Percentiles rank a stretch among this genome's conserved stretches.
Conservation (phyloP, 37 sponge, comb jelly and placozoan genomes). For the Geodia barretti region DNA sequence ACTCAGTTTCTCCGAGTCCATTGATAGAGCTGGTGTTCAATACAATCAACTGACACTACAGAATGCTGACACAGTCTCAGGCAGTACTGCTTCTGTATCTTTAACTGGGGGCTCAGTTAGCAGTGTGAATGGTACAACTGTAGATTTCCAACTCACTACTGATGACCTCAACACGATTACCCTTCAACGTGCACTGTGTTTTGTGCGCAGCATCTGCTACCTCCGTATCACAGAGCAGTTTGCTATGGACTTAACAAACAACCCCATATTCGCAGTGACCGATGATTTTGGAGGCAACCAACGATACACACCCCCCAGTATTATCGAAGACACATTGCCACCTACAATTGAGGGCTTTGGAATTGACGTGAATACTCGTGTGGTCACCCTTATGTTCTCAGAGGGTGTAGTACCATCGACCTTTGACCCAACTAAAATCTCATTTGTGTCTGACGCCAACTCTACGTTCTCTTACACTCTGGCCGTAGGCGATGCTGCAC, state of each 20-base stretch:
- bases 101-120: slow-evolving; percentile 46
- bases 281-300: not conserved
- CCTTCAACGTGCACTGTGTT: slow-evolving; percentile 28
- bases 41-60: slow-evolving; percentile 47
- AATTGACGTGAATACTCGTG: slow-evolving; percentile 66
- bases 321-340: slow-evolving; percentile 46
- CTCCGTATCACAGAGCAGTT: slow-evolving; percentile 44
- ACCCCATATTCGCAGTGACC: slow-evolving; percentile 29
- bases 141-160: slow-evolving; percentile 46
- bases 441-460: slow-evolving; percentile 66
- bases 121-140: slow-evolving; percentile 39
- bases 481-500: slow-evolving; percentile 27
- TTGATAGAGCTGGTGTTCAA: slow-evolving; percentile 37
- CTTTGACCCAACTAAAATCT: slow-evolving; percentile 60
- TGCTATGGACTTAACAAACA: slow-evolving; percentile 46
- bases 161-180: slow-evolving; percentile 68
- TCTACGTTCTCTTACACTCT: slow-evolving; percentile 66
- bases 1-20: slow-evolving; percentile 77
- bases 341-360: slow-evolving; percentile 60
- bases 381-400: slow-evolving; percentile 65
- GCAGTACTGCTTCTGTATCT: not conserved
- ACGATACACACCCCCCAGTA: slow-evolving; percentile 2
- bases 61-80: not conserved
- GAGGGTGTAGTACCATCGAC: slow-evolving; percentile 70
- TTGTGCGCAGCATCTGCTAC: slow-evolving; percentile 30